Evolutionary conservation across 1,140 invertebrate genomes (phyloP).

Genomic region (Drosophila kanapiae): DNA sequence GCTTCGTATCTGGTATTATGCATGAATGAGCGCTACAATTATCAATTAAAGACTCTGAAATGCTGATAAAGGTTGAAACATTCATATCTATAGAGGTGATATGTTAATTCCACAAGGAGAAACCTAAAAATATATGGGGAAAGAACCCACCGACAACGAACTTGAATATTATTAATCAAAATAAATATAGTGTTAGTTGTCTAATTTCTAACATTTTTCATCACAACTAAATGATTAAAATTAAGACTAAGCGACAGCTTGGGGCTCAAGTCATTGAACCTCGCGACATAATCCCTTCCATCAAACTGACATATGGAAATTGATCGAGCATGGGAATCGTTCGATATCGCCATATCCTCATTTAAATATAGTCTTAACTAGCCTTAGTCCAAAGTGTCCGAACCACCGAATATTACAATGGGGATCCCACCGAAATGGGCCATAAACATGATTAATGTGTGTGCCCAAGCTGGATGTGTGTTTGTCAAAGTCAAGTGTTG

Average conservation of each 20-base stretch:
- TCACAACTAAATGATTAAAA: neutral
- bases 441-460: slow-evolving; percentile 73
- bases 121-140: neutral
- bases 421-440: slow-evolving; percentile 45
- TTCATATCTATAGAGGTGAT: slow-evolving; percentile 36
- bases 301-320: slow-evolving; percentile 37
- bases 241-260: neutral
- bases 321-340: slow-evolving; percentile 32
- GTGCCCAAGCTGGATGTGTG: slow-evolving; percentile 55
- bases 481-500: slow-evolving; percentile 84
- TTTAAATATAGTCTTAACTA: slow-evolving; percentile 52
- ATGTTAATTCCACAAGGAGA: slow-evolving; percentile 30
- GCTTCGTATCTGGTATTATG: slow-evolving; percentile 21
- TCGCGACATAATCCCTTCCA: slow-evolving; percentile 14
- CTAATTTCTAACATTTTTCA: neutral
- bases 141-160: neutral
- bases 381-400: slow-evolving; percentile 16
- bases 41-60: slow-evolving; percentile 58
- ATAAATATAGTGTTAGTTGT: neutral
- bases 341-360: slow-evolving; percentile 14
- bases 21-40: slow-evolving; percentile 73
- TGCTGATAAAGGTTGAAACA: slow-evolving; percentile 41
- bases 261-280: slow-evolving; percentile 62
- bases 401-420: slow-evolving; percentile 12
- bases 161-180: neutral